A percentile compares a stretch with the other conserved stretches of the same genome.
Evolutionary conservation across 2,888 invertebrate genomes (phyloP).

Genomic region (Latrodectus hesperus): DNA sequence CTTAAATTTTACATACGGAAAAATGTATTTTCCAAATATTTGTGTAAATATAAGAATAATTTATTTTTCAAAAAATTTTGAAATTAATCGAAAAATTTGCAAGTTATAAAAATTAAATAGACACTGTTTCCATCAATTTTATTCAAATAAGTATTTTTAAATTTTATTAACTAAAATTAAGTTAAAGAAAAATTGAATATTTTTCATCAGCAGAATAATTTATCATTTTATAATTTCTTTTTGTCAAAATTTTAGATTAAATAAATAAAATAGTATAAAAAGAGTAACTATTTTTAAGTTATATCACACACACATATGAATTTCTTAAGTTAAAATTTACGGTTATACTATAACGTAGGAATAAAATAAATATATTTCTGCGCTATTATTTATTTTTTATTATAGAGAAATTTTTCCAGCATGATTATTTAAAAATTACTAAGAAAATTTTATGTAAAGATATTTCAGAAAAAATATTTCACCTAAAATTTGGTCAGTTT

Average conservation of each 20-base stretch:
- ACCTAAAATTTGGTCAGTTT: no score
- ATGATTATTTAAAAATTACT: no score
- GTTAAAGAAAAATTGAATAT: not conserved
- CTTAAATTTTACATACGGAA: not conserved
- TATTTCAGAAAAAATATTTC: no score
- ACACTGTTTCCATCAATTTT: not conserved
- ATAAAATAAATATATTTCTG: no score
- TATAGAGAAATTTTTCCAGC: no score
- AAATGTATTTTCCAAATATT: not conserved
- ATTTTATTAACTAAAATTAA: not conserved
- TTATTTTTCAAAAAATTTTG: not conserved
- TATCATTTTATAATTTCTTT: not conserved
- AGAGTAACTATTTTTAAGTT: not conserved
- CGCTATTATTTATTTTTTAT: no score
- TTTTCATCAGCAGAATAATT: not conserved
- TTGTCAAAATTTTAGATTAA: not conserved
- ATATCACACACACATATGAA: not conserved
- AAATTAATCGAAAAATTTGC: not conserved
- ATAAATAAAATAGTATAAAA: not conserved
- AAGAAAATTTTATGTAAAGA: no score
- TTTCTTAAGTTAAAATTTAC: no score
- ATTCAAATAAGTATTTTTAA: not conserved
- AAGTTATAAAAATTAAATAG: constrained; percentile 1
- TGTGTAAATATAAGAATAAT: not conserved
- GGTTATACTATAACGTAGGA: no score